A percentile compares a stretch with the other conserved stretches of the same genome.
phyloP scores from a whole-genome alignment of 2,888 invertebrate species.

The Caenorhabditis imperialis region DNA sequence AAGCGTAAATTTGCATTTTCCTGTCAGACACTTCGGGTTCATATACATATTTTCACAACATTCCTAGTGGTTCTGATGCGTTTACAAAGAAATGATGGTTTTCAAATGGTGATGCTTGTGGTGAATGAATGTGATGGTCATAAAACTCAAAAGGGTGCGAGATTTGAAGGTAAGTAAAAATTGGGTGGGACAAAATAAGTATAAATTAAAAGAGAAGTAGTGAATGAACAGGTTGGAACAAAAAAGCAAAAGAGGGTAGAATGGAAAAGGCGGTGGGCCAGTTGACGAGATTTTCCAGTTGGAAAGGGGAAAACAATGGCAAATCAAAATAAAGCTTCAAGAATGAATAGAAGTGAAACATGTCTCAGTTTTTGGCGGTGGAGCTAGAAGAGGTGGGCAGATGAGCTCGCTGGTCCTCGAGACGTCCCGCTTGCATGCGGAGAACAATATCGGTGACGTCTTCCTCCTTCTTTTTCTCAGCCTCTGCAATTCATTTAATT shows the following conservation, averaged over 20 bases:
- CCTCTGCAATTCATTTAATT: constrained; percentile 11
- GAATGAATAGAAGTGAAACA: constrained; percentile 4
- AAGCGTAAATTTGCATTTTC: constrained; percentile 19
- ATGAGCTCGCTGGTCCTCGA: constrained; percentile 72
- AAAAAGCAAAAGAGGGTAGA: not conserved
- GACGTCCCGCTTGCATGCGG: constrained; percentile 69
- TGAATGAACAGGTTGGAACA: not conserved
- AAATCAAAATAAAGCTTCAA: constrained; percentile 34
- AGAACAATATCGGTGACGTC: constrained; percentile 69
- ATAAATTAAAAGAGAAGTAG: not conserved
- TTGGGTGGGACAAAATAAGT: not conserved
- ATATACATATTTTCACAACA: constrained; percentile 32
- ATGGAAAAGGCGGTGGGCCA: too few species aligned
- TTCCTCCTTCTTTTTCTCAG: constrained; percentile 59
- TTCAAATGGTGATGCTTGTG: not conserved
- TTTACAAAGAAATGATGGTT: not conserved
- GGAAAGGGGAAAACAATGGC: constrained; percentile 5
- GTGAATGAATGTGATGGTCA: too few species aligned
- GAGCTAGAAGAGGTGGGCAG: constrained; percentile 39
- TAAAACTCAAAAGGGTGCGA: too few species aligned
- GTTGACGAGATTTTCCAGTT: too few species aligned
- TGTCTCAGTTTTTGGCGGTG: constrained; percentile 18
- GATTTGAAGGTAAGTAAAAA: not conserved
- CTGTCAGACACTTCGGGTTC: constrained; percentile 21
- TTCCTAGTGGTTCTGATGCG: constrained; percentile 35